phyloP scores from a whole-genome alignment of 2,888 invertebrate genomes.

The Agrotis clavis region DNA sequence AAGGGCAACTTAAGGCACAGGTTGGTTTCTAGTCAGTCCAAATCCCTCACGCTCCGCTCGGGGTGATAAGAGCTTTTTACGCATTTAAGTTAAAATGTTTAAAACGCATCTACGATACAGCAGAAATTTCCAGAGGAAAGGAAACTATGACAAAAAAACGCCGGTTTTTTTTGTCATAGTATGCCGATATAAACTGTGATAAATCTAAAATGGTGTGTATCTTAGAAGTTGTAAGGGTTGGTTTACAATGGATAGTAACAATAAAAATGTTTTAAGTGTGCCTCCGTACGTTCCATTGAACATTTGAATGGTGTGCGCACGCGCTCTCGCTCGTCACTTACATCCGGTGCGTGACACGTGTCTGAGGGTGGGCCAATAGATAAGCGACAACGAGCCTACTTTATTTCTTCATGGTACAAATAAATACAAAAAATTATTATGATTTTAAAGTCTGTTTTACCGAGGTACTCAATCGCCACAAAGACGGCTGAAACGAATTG shows the following conservation, averaged over 20 bases:
- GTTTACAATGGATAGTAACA: constrained; percentile 81
- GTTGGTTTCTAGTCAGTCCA: too few species aligned
- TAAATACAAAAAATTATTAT: too few species aligned
- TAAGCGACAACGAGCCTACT: constrained; percentile 36
- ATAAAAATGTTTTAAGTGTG: constrained; percentile 91
- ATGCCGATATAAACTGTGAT: neutral
- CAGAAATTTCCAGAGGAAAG: too few species aligned
- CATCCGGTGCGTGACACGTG: constrained; percentile 86
- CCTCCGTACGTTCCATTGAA: constrained; percentile 90
- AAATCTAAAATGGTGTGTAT: constrained; percentile 31
- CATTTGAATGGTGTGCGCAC: constrained; percentile 83
- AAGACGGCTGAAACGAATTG: neutral
- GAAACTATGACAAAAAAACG: neutral
- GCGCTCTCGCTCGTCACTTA: constrained; percentile 83
- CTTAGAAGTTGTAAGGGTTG: constrained; percentile 71
- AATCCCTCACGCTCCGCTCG: too few species aligned
- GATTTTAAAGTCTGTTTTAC: too few species aligned
- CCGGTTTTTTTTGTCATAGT: too few species aligned
- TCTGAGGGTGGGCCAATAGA: constrained; percentile 64
- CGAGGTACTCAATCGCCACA: too few species aligned
- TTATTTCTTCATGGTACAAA: neutral
- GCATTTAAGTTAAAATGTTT: too few species aligned
- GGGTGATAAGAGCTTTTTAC: too few species aligned
- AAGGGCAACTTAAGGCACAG: too few species aligned
- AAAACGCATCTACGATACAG: too few species aligned